Percentiles rank a stretch among this genome's conserved stretches.
These are phyloP conservation scores for Paraplagusia blochii DNA, from an alignment of 2,113 vertebrate genomes.

Conservation along the genomic window DNA sequence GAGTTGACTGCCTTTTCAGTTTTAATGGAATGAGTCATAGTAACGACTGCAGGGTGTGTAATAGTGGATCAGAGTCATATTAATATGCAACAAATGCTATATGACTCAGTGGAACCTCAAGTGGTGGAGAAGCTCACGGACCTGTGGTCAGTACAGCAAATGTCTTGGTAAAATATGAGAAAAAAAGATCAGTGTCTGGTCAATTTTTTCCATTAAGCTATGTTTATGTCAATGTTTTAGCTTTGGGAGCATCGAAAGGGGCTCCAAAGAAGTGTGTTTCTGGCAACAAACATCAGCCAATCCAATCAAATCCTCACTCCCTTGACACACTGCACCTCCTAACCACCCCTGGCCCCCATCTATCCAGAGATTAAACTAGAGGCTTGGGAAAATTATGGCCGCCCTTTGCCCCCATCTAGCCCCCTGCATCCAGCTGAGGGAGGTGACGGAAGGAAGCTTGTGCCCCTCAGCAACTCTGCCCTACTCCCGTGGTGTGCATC, in stretches of 20 bases:
- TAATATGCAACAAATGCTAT: slow-evolving; percentile 16
- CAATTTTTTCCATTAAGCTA: slow-evolving; percentile 69
- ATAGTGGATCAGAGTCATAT: slow-evolving; percentile 28
- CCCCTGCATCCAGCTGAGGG: slow-evolving; percentile 67
- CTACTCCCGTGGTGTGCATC: slow-evolving; percentile 62
- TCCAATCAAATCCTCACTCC: slow-evolving; percentile 71
- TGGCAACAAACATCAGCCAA: slow-evolving; percentile 77
- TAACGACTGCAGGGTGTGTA: slow-evolving; percentile 49
- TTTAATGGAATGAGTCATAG: slow-evolving; percentile 65
- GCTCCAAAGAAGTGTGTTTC: slow-evolving; percentile 69
- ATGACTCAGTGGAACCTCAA: slow-evolving; percentile 46
- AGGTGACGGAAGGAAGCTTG: slow-evolving; percentile 73
- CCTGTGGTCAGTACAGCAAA: slow-evolving; percentile 22
- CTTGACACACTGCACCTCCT: slow-evolving; percentile 33
- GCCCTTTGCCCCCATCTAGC: slow-evolving; percentile 67
- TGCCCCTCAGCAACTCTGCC: slow-evolving; percentile 55
- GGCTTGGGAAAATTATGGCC: slow-evolving; percentile 80
- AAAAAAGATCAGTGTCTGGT: slow-evolving; percentile 51
- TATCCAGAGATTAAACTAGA: slow-evolving; percentile 66
- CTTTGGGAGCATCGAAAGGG: slow-evolving; percentile 58
- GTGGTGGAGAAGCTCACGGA: slow-evolving; percentile 35
- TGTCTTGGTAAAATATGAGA: slow-evolving; percentile 21
- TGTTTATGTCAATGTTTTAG: slow-evolving; percentile 72
- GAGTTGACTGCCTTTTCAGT: slow-evolving; percentile 26
- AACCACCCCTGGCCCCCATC: slow-evolving; percentile 34